Evolutionary conservation across 2,797 vertebrate genomes (phyloP).

Genomic region (Gorsachius magnificus): DNA sequence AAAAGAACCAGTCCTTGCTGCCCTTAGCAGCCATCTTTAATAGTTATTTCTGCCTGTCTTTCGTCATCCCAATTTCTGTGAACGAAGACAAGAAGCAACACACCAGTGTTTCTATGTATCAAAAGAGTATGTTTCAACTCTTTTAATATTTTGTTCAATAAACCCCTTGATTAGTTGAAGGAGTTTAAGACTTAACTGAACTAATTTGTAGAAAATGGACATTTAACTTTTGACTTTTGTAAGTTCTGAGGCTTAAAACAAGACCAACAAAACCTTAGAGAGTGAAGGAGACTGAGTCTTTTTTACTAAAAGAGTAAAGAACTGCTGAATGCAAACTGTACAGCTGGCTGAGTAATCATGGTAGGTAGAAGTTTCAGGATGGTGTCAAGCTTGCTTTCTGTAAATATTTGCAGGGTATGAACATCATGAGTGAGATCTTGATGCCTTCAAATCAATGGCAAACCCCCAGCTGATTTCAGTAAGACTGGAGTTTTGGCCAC

Average conservation of each 20-base stretch:
- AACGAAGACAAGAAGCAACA: neutral
- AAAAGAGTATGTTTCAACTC: neutral
- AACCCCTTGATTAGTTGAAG: neutral
- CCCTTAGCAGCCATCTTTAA: neutral
- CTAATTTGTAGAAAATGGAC: neutral
- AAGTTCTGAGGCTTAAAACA: neutral
- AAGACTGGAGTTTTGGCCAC: neutral
- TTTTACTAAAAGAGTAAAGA: neutral
- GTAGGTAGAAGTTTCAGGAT: neutral
- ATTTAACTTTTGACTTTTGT: neutral
- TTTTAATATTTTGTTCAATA: neutral
- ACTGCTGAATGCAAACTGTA: neutral
- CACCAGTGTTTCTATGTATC: neutral
- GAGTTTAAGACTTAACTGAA: neutral
- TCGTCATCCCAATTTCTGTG: neutral
- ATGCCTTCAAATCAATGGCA: neutral
- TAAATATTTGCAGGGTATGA: neutral
- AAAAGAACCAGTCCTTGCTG: neutral
- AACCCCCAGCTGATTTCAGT: neutral
- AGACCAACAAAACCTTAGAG: neutral
- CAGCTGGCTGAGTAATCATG: neutral
- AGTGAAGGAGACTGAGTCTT: neutral
- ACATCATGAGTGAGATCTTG: neutral
- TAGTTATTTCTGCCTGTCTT: neutral
- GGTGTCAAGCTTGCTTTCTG: neutral